These are phyloP conservation scores for Larimichthys polyactis DNA, from an alignment of 2,113 vertebrate species.

Conservation along the genomic window DNA sequence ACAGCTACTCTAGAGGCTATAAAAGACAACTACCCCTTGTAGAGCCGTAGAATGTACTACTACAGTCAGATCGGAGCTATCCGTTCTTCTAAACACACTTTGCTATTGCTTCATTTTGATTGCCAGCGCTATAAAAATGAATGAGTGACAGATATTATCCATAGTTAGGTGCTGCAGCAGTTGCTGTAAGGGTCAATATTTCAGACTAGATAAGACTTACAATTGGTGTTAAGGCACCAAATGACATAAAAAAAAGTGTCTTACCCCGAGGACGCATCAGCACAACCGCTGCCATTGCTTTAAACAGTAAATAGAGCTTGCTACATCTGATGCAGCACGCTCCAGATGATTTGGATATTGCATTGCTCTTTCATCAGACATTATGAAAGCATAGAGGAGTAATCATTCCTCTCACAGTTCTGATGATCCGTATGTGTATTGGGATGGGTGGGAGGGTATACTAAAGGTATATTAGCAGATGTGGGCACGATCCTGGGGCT, in stretches of 20 bases:
- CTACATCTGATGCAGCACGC: not conserved
- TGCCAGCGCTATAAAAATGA: conserved; percentile 48
- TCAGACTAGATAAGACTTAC: conserved; percentile 38
- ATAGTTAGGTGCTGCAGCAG: conserved; percentile 25
- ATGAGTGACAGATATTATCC: conserved; percentile 39
- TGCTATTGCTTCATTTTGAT: conserved; percentile 39
- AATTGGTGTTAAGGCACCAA: conserved; percentile 42
- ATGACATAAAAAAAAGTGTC: conserved; percentile 20
- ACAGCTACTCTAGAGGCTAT: conserved; percentile 23
- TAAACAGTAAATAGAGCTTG: conserved; percentile 32
- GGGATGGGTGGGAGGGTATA: not conserved
- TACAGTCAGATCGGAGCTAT: not conserved
- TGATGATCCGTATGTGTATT: conserved; percentile 1
- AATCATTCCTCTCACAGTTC: conserved; percentile 22
- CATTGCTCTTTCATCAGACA: conserved; percentile 44
- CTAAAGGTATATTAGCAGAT: conserved; percentile 17
- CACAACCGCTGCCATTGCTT: conserved; percentile 21
- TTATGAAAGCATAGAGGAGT: conserved; percentile 32
- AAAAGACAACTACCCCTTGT: conserved; percentile 40
- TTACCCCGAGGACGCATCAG: conserved; percentile 40
- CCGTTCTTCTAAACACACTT: conserved; percentile 27
- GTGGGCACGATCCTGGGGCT: conserved; percentile 7
- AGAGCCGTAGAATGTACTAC: conserved; percentile 34
- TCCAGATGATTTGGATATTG: conserved; percentile 28
- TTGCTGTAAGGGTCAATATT: conserved; percentile 52